These are phyloP conservation scores for Brachionus asplanchnoidis DNA, from an alignment of 1,140 invertebrate species.

Conservation along the genomic window DNA sequence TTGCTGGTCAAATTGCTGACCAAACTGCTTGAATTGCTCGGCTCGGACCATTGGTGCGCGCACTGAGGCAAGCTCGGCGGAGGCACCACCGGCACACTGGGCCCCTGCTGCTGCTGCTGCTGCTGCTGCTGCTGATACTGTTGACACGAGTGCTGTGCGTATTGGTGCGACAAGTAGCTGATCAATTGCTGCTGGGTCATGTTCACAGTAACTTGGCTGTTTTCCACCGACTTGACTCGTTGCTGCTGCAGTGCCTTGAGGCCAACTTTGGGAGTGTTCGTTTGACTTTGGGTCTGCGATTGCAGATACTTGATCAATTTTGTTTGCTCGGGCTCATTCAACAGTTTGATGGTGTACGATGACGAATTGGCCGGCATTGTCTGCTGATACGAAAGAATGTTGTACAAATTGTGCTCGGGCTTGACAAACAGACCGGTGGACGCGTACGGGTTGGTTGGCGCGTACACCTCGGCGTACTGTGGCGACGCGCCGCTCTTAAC, in stretches of 20 bases:
- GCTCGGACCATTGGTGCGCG: neutral
- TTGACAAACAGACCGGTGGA: neutral
- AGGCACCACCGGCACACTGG: neutral
- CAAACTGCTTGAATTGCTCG: slow-evolving; percentile 18
- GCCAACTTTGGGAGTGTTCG: neutral
- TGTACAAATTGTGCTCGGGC: neutral
- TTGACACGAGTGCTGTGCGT: neutral
- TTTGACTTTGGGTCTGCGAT: slow-evolving; percentile 18
- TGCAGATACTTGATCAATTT: slow-evolving; percentile 26
- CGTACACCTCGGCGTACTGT: slow-evolving; percentile 30
- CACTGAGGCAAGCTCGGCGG: neutral
- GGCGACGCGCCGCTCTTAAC: neutral
- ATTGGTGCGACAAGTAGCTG: neutral
- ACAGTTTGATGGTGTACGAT: neutral
- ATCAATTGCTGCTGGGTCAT: neutral
- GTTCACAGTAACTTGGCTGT: neutral
- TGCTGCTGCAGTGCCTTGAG: neutral
- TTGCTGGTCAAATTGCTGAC: slow-evolving; percentile 1
- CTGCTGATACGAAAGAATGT: neutral
- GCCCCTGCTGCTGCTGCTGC: neutral
- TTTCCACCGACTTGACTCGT: slow-evolving; percentile 22
- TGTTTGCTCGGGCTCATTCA: neutral
- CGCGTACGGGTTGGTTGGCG: slow-evolving; percentile 29
- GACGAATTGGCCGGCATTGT: neutral
- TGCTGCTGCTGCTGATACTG: neutral